Evolutionary conservation across 1,140 invertebrate species (phyloP).

Genomic region (Tetranychus urticae): DNA sequence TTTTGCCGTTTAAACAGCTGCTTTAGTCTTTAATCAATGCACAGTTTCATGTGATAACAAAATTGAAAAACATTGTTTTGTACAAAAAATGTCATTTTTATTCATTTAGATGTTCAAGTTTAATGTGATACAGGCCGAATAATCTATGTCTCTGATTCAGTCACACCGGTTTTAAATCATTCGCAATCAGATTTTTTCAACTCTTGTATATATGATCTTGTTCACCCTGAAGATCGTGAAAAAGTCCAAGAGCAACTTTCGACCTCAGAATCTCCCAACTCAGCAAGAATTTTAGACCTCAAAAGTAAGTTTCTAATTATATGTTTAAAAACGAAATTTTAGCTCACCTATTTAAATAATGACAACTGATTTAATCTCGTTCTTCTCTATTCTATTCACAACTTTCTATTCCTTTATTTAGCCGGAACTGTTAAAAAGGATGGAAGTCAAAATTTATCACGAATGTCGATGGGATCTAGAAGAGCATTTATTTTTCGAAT

Average conservation of each 20-base stretch:
- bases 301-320: constrained; percentile 33
- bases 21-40: too few relatives aligned
- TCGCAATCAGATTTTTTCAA: constrained; percentile 91
- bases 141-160: constrained; percentile 95
- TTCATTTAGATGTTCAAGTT: too few relatives aligned
- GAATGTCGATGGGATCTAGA: constrained; percentile 88
- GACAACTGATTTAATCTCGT: not conserved
- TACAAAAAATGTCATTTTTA: too few relatives aligned
- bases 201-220: constrained; percentile 73
- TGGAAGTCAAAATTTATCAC: constrained; percentile 87
- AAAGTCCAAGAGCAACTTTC: constrained; percentile 80
- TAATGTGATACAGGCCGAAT: constrained; percentile 73
- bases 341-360: not conserved
- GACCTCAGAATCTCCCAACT: constrained; percentile 84
- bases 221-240: constrained; percentile 94
- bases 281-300: constrained; percentile 79
- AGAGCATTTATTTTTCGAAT: constrained; percentile 96
- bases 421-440: constrained; percentile 95
- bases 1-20: too few relatives aligned
- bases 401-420: constrained; percentile 4
- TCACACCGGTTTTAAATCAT: constrained; percentile 89
- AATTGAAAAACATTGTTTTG: too few relatives aligned
- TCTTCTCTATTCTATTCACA: not conserved
- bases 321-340: too few relatives aligned
- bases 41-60: too few relatives aligned